Conservation (phyloP, 2,888 invertebrate species). For the Barypeithes pellucidus region DNA sequence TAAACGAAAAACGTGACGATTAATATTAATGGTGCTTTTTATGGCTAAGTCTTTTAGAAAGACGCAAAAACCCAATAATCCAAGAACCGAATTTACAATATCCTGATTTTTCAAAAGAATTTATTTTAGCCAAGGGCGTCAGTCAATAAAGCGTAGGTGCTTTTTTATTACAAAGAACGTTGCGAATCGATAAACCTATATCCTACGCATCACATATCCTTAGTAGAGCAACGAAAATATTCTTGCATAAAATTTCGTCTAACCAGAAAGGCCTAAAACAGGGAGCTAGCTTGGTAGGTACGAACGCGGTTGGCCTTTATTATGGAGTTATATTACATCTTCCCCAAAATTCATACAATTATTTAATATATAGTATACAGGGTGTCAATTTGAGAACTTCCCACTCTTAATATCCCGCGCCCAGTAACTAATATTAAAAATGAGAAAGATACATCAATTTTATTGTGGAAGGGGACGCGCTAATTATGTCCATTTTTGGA, state of each 20-base stretch:
- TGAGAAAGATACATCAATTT: no score
- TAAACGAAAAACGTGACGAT: neutral
- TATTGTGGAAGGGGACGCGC: no score
- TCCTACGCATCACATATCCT: slow-evolving; percentile 1
- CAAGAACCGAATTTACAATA: slow-evolving; percentile 6
- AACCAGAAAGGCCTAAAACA: no score
- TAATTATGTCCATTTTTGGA: no score
- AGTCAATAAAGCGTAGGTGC: slow-evolving; percentile 4
- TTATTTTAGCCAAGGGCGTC: slow-evolving; percentile 5
- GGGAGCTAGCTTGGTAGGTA: no score
- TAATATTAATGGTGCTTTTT: slow-evolving; percentile 13
- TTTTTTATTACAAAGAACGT: slow-evolving; percentile 2
- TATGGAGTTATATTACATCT: no score
- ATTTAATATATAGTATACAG: no score
- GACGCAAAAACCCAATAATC: neutral
- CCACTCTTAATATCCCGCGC: no score
- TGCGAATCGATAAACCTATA: slow-evolving; percentile 9
- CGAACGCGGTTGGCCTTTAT: no score
- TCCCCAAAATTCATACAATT: no score
- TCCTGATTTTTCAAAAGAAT: slow-evolving; percentile 13
- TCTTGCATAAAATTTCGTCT: neutral
- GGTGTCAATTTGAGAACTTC: no score
- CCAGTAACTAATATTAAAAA: no score
- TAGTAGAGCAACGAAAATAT: neutral
- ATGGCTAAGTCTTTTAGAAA: neutral